Percentiles rank a stretch among this genome's conserved stretches.
Evolutionary conservation across 2,888 invertebrate species (phyloP).

Genomic region (Phyto melanocephala): DNA sequence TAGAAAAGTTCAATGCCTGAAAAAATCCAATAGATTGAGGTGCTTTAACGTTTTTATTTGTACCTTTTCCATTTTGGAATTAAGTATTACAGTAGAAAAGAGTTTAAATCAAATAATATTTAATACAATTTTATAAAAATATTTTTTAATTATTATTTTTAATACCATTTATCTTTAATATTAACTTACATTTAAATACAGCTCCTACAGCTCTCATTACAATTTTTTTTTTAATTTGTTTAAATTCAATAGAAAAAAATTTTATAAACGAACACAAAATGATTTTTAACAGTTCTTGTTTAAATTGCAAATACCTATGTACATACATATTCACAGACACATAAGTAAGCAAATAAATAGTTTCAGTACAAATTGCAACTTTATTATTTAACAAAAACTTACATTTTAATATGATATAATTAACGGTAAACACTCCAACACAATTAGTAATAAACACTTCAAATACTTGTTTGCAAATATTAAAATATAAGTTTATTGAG

Average conservation of each 20-base stretch:
- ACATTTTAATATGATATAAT: neutral
- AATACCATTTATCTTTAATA: too few species aligned
- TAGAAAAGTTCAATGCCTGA: too few species aligned
- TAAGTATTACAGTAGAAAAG: too few species aligned
- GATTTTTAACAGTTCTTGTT: neutral
- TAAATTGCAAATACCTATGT: slow-evolving; percentile 4
- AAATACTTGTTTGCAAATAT: neutral
- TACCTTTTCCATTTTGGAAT: too few species aligned
- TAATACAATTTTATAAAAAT: too few species aligned
- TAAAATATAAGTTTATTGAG: too few species aligned
- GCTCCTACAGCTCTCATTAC: neutral
- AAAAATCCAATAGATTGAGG: too few species aligned
- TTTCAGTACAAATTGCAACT: neutral
- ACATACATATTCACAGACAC: too few species aligned
- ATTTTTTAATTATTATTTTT: too few species aligned
- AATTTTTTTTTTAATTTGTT: neutral
- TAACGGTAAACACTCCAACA: neutral
- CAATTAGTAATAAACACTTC: neutral
- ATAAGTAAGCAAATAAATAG: neutral
- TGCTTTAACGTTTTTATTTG: too few species aligned
- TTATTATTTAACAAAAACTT: neutral
- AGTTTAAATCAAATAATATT: too few species aligned
- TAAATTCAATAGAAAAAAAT: neutral
- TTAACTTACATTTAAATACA: too few species aligned
- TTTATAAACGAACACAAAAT: neutral